Percentiles rank a stretch among this genome's conserved stretches.
Evolutionary conservation across 1,140 invertebrate genomes (phyloP).

Genomic region (Cyclina sinensis): DNA sequence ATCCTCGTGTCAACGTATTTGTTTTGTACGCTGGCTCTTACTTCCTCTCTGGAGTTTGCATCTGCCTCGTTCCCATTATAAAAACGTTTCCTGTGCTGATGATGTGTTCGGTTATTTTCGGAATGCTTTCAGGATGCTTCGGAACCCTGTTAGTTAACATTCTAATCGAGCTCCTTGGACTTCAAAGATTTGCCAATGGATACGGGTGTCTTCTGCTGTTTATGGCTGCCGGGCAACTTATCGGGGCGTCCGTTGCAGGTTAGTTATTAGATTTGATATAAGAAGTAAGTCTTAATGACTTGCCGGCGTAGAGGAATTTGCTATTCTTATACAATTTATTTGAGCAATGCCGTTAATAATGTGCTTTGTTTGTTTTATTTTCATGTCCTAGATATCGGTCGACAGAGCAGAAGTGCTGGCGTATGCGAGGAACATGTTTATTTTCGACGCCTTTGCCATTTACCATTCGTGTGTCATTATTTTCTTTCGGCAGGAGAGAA

Average conservation of each 20-base stretch:
- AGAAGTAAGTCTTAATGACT: too few relatives aligned
- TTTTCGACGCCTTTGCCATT: not conserved
- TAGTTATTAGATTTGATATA: not conserved
- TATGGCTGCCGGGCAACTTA: slow-evolving; percentile 69
- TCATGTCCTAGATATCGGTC: not conserved
- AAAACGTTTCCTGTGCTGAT: slow-evolving; percentile 64
- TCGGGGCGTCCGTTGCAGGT: slow-evolving; percentile 74
- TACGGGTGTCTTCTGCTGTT: slow-evolving; percentile 75
- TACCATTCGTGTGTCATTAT: not conserved
- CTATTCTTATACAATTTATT: too few relatives aligned
- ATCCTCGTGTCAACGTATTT: slow-evolving; percentile 56
- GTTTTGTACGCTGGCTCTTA: slow-evolving; percentile 67
- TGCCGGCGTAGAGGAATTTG: too few relatives aligned
- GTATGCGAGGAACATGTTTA: not conserved
- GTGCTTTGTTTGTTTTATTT: not conserved
- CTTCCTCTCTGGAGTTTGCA: slow-evolving; percentile 60
- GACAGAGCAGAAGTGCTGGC: not conserved
- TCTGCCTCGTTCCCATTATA: slow-evolving; percentile 51
- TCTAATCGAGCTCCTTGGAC: slow-evolving; percentile 69
- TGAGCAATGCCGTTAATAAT: too few relatives aligned
- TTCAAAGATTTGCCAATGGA: slow-evolving; percentile 68
- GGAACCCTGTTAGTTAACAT: slow-evolving; percentile 70
- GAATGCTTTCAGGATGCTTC: slow-evolving; percentile 71
- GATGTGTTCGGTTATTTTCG: slow-evolving; percentile 66
- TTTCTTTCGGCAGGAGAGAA: slow-evolving; percentile 22